These are phyloP conservation scores for Pempheris klunzingeri DNA, from an alignment of 2,797 vertebrate genomes.

Conservation along the genomic window DNA sequence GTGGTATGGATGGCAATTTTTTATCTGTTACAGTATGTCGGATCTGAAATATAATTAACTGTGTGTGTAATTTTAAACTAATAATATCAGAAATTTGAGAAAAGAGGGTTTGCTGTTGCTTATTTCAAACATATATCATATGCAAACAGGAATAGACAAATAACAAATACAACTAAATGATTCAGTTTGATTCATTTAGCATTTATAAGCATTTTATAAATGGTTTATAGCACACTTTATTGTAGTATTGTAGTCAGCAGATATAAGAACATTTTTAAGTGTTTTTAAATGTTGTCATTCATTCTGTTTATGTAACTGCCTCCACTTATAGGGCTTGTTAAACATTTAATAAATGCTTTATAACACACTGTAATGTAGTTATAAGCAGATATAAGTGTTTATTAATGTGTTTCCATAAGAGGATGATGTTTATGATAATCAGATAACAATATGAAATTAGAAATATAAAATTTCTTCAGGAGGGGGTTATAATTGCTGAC, in stretches of 20 bases:
- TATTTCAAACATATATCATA: neutral
- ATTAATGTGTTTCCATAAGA: neutral
- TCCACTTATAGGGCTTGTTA: neutral
- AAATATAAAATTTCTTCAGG: slow-evolving; percentile 1
- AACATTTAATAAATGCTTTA: neutral
- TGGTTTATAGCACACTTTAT: neutral
- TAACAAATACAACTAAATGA: neutral
- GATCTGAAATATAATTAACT: slow-evolving; percentile 32
- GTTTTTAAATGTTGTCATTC: neutral
- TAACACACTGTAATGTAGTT: neutral
- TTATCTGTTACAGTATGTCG: slow-evolving; percentile 17
- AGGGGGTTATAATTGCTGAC: neutral
- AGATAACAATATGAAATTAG: too few species aligned
- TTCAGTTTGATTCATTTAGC: neutral
- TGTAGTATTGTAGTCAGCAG: neutral
- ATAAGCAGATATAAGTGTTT: neutral
- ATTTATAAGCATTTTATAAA: slow-evolving; percentile 6
- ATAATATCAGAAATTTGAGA: neutral
- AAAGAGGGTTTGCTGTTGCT: neutral
- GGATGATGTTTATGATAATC: neutral
- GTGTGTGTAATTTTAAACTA: slow-evolving; percentile 26
- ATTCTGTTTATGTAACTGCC: neutral
- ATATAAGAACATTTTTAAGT: neutral
- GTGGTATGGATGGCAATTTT: slow-evolving; percentile 36
- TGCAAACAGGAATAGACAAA: neutral